Evolutionary conservation across 2,113 vertebrate genomes (phyloP), one percentile per base, ranked within the genome.

Genomic region (Oreochromis spilurus): DNA sequence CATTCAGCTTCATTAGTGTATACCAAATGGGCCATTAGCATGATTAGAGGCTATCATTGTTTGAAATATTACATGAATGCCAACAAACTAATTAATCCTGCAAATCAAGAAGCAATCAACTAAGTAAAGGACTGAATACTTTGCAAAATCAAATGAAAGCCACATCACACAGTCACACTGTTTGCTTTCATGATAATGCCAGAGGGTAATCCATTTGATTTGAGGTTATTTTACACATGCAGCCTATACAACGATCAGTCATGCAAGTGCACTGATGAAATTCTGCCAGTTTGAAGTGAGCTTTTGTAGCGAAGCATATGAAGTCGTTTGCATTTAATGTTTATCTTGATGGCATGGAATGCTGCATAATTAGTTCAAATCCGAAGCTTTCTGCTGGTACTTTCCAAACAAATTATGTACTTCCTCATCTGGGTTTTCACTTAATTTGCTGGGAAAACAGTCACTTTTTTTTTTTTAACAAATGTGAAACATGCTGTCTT

Each of bases 41-140:
- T 75, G 80, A 86, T 87, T 86, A 84, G 6, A 91, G 72, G 45
- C 21, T 77, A 65, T 87, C 50, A 83, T 84, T 5, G 60, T 87
- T 62, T 85, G 48, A 87, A 83, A 79, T 82, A 85, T 82, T 38
- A 81, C 48, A 84, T 31, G 24, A 45, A 84, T 77, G 65, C 16
- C 72, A 75, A 40, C 78, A n/a, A 82, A 50, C 50, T 77, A 24
- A 91, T 93, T 89, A 45, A 84, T 85, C 88, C 50, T 80, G 72
- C 26, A 79, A 40, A 79, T 58, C 50, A 55, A 40, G 84, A 81
- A 88, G 48, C 38, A 85, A 87, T 53, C 81, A 65, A 65, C 26
- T 12, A 24, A 58, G 21, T 12, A 12, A 62, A 62, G 58, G 31
- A 62, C 17, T 62, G 58, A 62, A 86, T 85, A 29, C 26, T 36